phyloP scores from a whole-genome alignment of 2,797 vertebrate genomes.

The Lepilemur ruficaudatus region DNA sequence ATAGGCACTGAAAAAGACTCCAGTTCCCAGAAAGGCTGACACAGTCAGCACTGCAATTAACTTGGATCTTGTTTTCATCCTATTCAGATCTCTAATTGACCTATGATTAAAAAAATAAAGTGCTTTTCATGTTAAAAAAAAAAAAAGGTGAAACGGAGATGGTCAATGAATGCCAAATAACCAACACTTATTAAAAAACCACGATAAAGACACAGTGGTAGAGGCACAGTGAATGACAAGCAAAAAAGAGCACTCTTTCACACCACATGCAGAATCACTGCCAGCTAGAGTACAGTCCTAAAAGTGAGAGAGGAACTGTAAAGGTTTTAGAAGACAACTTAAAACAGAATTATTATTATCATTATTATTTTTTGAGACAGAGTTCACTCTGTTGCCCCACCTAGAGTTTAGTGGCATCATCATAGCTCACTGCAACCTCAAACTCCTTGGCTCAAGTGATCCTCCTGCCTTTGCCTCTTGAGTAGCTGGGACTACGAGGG shows the following conservation, averaged over 20 bases:
- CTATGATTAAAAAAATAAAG: neutral
- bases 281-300: neutral
- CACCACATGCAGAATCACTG: neutral
- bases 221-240: neutral
- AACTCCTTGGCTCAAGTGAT: too few species aligned
- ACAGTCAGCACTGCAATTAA: neutral
- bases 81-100: neutral
- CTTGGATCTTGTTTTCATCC: neutral
- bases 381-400: too few species aligned
- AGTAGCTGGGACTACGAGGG: too few species aligned
- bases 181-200: neutral
- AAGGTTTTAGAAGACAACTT: neutral
- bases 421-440: too few species aligned
- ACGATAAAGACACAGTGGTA: neutral
- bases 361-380: too few species aligned
- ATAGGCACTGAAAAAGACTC: neutral
- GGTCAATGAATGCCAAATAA: neutral
- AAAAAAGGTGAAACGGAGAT: neutral
- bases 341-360: neutral
- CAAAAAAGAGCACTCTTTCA: neutral
- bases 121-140: constrained; percentile 18
- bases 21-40: neutral
- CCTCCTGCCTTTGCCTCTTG: too few species aligned
- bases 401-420: too few species aligned
- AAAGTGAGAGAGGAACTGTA: neutral